Evolutionary conservation across 2,797 vertebrate genomes (phyloP).

Genomic region (Sebastes dallii): DNA sequence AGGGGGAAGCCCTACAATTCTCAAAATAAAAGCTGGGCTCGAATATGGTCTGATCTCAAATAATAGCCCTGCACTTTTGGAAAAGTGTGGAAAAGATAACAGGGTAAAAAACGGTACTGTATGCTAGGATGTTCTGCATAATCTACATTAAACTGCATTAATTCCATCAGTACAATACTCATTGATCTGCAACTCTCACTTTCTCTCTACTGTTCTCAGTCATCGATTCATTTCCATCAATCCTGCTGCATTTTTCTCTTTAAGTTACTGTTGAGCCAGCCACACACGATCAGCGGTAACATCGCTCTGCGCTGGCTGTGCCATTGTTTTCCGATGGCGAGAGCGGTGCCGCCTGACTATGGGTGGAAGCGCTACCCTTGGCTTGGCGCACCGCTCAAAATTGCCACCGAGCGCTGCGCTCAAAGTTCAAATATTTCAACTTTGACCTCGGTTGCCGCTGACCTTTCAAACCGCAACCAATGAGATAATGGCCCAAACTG

Average conservation of each 20-base stretch:
- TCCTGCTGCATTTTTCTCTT: background rate
- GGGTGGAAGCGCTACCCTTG: accelerated
- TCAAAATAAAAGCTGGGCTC: background rate
- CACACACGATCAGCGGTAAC: accelerated
- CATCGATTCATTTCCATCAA: background rate
- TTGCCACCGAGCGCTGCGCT: too few relatives aligned
- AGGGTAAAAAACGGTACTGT: background rate
- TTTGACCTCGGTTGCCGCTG: too few relatives aligned
- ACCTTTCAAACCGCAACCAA: too few relatives aligned
- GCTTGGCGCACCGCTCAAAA: too few relatives aligned
- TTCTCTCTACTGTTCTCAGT: background rate
- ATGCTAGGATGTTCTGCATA: background rate
- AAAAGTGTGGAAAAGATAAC: background rate
- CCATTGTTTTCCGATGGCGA: too few relatives aligned
- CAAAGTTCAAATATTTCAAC: too few relatives aligned
- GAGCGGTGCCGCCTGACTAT: too few relatives aligned
- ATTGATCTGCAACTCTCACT: background rate
- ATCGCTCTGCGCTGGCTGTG: too few relatives aligned
- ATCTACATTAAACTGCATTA: background rate
- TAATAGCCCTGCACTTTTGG: background rate
- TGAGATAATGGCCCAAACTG: too few relatives aligned
- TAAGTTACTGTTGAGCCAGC: accelerated
- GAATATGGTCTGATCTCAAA: background rate
- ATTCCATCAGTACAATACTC: background rate
- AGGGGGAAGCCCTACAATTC: too few relatives aligned